Base-by-base conservation (phyloP, 2,797 vertebrate genomes). In the Enteromius fasciolatus region DNA sequence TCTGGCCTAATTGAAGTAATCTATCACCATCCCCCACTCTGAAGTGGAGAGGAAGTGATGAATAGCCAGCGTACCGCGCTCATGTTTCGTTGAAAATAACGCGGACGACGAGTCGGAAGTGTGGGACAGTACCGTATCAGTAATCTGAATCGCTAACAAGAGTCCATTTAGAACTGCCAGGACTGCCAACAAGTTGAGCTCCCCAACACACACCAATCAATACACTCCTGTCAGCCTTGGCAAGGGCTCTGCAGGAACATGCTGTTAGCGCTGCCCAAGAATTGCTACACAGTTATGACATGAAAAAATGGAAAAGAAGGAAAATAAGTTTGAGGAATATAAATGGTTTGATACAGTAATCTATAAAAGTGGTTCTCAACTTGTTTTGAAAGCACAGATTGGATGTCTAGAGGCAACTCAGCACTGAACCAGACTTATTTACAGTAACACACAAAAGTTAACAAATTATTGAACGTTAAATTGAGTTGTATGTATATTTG, bases 1-100 rank as follows among this genome's bases (percentile, higher is more conserved):
- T 93, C 78, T 89, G 89, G 88, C 83, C 90, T 94, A 92, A 94
- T 94, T 91, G 89, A 91, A 90, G 90, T 90, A 91, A 93, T 94
- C 89, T 90, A 93, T 95, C 92, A 93, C 8, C 33, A 61, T 44
- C 68, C 87, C 63, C 48, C 25, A 48, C 61, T 76, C 75, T 64
- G 50, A 69, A 86, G 79, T 39, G 31, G 74, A 52, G 64, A 66
- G 75, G 28, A 81, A 80, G 75, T 86, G 87, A 88, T 87, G 57
- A 84, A 86, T 86, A 50, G 85, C 74, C 59, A 15, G n/a, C 52
- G 31, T 66, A 68, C n/a, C 6, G 11, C 1, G 69, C 74, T 78
- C 59, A 54, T 54, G 23, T 68, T 83, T 68, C 76, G 59, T 46
- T 50, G 64, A 83, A 83, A 77, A 70, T 83, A 77, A 77, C 0